A percentile compares a stretch with the other conserved stretches of the same genome.
These are phyloP conservation scores for Hipparchia semele DNA, from an alignment of 2,888 invertebrate species.

Conservation along the genomic window DNA sequence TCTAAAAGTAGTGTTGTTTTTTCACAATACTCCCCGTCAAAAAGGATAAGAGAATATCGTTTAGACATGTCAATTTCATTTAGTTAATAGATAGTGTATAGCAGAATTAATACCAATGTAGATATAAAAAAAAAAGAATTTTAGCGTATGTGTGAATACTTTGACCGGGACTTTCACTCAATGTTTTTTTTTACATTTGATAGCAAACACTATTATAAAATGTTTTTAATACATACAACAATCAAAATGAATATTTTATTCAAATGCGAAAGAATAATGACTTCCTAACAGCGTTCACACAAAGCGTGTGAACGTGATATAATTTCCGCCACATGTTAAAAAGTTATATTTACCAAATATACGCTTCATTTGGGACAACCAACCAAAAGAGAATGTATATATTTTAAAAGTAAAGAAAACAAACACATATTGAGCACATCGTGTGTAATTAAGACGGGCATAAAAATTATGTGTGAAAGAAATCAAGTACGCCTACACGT, in stretches of 20 bases:
- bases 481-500: neutral
- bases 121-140: no score
- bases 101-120: no score
- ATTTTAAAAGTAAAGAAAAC: constrained; percentile 15
- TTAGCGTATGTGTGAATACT: no score
- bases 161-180: neutral
- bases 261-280: constrained; percentile 28
- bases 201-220: no score
- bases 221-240: neutral
- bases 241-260: constrained; percentile 7
- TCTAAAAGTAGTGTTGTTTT: no score
- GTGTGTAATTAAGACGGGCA: neutral
- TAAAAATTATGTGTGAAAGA: constrained; percentile 15
- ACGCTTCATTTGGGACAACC: constrained; percentile 25
- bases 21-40: no score
- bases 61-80: no score
- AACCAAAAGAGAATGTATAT: constrained; percentile 1
- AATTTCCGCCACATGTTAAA: constrained; percentile 37
- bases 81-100: no score
- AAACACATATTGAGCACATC: constrained; percentile 12
- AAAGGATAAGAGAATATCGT: no score
- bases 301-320: constrained; percentile 40
- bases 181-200: neutral
- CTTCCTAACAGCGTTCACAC: constrained; percentile 38
- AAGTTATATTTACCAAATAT: constrained; percentile 24